phyloP scores from a whole-genome alignment of 2,797 vertebrate genomes.

The Botia almorhae region DNA sequence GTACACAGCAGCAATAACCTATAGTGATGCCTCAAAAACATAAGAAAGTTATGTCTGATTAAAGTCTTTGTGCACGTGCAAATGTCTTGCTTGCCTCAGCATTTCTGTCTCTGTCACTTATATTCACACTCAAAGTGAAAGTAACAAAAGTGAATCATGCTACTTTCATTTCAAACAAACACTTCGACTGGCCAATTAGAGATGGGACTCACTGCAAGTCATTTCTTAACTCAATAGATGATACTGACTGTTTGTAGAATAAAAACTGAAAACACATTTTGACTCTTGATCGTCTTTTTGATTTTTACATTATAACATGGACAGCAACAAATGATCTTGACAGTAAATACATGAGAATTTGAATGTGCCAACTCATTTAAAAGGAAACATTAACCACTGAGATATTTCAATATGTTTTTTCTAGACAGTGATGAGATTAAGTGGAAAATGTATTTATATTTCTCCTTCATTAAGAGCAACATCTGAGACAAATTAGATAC shows the following conservation, averaged over 20 bases:
- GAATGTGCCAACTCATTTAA: too few species aligned
- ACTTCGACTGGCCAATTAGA: constrained; percentile 1
- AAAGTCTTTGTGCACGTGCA: background rate
- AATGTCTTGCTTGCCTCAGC: background rate
- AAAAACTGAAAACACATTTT: constrained; percentile 9
- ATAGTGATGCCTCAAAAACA: too few species aligned
- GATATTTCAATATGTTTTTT: too few species aligned
- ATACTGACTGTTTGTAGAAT: background rate
- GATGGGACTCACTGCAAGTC: background rate
- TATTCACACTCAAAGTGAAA: constrained; percentile 20
- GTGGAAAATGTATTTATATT: too few species aligned
- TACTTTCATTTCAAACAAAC: constrained; percentile 21
- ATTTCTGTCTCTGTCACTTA: background rate
- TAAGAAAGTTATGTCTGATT: too few species aligned
- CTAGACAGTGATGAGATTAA: too few species aligned
- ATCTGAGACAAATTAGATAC: too few species aligned
- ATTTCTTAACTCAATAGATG: background rate
- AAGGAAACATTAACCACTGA: too few species aligned
- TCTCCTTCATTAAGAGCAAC: too few species aligned
- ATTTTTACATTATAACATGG: constrained; percentile 1
- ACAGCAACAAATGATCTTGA: background rate
- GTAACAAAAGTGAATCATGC: constrained; percentile 9
- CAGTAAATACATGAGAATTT: background rate
- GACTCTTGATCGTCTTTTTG: constrained; percentile 8
- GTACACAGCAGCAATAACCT: too few species aligned